phyloP scores from a whole-genome alignment of 2,797 vertebrate species.

The Betta splendens region DNA sequence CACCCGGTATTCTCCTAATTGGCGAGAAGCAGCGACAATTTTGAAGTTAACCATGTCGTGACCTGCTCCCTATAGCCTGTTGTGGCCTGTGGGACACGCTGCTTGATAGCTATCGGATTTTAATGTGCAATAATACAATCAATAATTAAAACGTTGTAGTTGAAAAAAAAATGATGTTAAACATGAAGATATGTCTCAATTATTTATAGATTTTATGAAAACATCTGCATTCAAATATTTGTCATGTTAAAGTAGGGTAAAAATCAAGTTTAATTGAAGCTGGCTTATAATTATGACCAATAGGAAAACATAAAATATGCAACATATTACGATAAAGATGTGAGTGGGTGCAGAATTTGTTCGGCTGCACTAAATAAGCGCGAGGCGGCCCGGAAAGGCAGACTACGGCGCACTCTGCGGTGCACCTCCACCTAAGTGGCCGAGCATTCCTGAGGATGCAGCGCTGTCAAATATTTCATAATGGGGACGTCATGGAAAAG shows the following conservation, averaged over 20 bases:
- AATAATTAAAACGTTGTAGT: neutral
- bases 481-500: constrained; percentile 91
- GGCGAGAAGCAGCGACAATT: constrained; percentile 7
- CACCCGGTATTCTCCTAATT: constrained; percentile 10
- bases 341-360: constrained; percentile 4
- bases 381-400: constrained; percentile 60
- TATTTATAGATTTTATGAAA: neutral
- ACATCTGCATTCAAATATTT: neutral
- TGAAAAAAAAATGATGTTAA: neutral
- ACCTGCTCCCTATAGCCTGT: neutral
- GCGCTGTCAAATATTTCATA: constrained; percentile 87
- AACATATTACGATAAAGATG: constrained; percentile 5
- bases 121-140: neutral
- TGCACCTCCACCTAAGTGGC: constrained; percentile 79
- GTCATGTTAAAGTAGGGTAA: neutral
- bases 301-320: neutral
- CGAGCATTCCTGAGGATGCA: constrained; percentile 84
- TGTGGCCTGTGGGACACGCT: neutral
- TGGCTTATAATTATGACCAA: no score
- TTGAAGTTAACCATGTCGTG: constrained; percentile 3
- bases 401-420: constrained; percentile 61
- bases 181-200: neutral
- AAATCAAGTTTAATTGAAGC: no score
- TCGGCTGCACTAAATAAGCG: constrained; percentile 48
- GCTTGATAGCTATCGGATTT: neutral